Percentiles rank a stretch among this genome's conserved stretches.
phyloP scores from a whole-genome alignment of 1,140 invertebrate species.

The Zaprionus nigranus region DNA sequence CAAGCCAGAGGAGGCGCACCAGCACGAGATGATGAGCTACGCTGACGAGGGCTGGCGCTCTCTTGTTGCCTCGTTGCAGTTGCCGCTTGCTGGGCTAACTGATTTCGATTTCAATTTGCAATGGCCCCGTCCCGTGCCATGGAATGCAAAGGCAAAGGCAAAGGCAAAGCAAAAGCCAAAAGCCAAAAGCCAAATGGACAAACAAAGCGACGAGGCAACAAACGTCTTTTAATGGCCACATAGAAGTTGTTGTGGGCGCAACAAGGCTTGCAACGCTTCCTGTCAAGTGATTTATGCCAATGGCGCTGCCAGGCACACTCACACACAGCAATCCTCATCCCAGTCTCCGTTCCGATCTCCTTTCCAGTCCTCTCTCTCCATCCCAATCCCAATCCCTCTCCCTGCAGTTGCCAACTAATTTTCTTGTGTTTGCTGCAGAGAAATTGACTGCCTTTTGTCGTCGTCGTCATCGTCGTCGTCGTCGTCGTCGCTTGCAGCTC shows the following conservation, averaged over 20 bases:
- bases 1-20: slow-evolving; percentile 22
- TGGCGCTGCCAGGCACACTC: slow-evolving; percentile 59
- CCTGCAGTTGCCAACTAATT: slow-evolving; percentile 66
- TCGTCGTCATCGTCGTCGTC: slow-evolving; percentile 32
- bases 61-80: slow-evolving; percentile 3
- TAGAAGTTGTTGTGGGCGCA: slow-evolving; percentile 78
- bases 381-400: slow-evolving; percentile 27
- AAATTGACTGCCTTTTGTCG: slow-evolving; percentile 78
- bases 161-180: not conserved
- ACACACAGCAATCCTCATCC: slow-evolving; percentile 22
- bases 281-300: slow-evolving; percentile 83
- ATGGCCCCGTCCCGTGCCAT: slow-evolving; percentile 57
- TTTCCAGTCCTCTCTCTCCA: not conserved
- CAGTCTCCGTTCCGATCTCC: slow-evolving; percentile 11
- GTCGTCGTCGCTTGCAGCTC: slow-evolving; percentile 9
- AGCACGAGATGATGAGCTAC: slow-evolving; percentile 49
- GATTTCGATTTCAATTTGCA: slow-evolving; percentile 83
- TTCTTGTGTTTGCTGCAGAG: slow-evolving; percentile 77
- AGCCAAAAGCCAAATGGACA: slow-evolving; percentile 29
- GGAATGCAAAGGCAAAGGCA: slow-evolving; percentile 63
- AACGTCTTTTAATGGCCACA: slow-evolving; percentile 81
- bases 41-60: slow-evolving; percentile 38
- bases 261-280: slow-evolving; percentile 81
- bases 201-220: slow-evolving; percentile 50
- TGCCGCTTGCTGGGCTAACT: slow-evolving; percentile 54